Base-by-base conservation (phyloP, 1,140 invertebrate genomes). In the Cryptotermes secundus region DNA sequence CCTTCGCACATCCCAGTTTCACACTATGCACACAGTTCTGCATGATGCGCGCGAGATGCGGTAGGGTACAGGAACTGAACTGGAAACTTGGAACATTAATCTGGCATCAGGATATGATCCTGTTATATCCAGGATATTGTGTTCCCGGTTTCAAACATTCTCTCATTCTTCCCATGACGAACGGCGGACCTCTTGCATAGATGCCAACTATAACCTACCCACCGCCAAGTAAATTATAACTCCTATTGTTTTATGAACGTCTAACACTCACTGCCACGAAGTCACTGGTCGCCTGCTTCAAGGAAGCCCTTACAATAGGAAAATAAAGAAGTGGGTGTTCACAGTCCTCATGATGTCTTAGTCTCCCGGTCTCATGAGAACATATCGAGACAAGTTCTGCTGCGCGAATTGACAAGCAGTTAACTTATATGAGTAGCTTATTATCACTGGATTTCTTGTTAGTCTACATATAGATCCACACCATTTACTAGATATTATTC, bases 111-210 rank as follows among this genome's bases (percentile, higher is more conserved):
- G 59, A 72, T 72, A 72, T 72, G 59, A 72, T 72, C 59, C 59
- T 72, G 59, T 72, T 72, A 72, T 72, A 72, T 72, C 59, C 59
- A 72, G 59, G 59, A 72, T 72, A 72, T 72, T 72, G 59, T 72
- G 26, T 72, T 72, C 59, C 59, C 59, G 59, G 59, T 72, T 4
- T 72, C n/a, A n/a, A 72, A 72, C n/a, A 26, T n/a, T 31, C 59
- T 72, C 59, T 31, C 19, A 14, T 16, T 72, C n/a, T 31, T 14
- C 59, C 59, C 59, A 14, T 72, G 59, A 72, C 59, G 59, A 72
- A 72, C 31, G 59, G 59, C 59, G 26, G 7, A 26, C 14, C 59
- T 72, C 9, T 72, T n/a, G 9, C 26, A 72, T 3, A 72, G 59
- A 72, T n/a, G n/a, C 59, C 59, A 72, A 31, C 26, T n/a, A 26